Evolutionary conservation across 2,888 invertebrate genomes (phyloP), one percentile per base, ranked within the genome.

Genomic region (Brenthis daphne): DNA sequence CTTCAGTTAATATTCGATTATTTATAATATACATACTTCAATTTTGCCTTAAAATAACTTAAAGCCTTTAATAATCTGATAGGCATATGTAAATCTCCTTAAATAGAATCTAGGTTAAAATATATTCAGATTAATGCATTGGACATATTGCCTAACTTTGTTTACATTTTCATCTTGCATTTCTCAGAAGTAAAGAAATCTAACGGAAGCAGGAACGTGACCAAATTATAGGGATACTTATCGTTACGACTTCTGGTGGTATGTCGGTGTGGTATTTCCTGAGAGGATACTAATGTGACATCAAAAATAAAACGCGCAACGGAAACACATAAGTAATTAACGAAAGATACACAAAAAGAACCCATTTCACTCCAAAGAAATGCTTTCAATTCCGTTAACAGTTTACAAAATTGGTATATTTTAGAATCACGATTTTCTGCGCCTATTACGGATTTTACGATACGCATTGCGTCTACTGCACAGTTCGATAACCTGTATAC

Each of bases 401-500:
- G 56, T 64, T 56, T 55, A 53, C 55, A 20, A 50, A 66, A 50
- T 53, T 50, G 63, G 33, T 60, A 58, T 56, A 48, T 67, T 20
- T 64, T 60, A 24, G 50, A 54, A 69, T 72, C 64, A 69, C 50
- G 67, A 67, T 56, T 57, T 43, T 43, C 56, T 57, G 47, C 63
- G 37, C 48, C 69, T 50, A 67, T 66, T 71, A 65, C 55, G 47
- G 61, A 64, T 66, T 63, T 53, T 51, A 58, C 51, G 71, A 65
- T 73, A 73, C 68, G 73, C 66, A 70, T 54, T 73, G 73, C 70
- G 70, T 67, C 68, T 54, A 54, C 67, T 55, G 51, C 16, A 64
- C 58, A 61, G 73, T 73, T 73, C 70, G 65, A 65, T 64, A 69
- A 71, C 73, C 71, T 57, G n/a, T 69, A 50, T 67, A 48, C 51